A percentile compares a stretch with the other conserved stretches of the same genome.
Evolutionary conservation across 2,888 invertebrate species (phyloP).

Genomic region (Chymomyza amoena): DNA sequence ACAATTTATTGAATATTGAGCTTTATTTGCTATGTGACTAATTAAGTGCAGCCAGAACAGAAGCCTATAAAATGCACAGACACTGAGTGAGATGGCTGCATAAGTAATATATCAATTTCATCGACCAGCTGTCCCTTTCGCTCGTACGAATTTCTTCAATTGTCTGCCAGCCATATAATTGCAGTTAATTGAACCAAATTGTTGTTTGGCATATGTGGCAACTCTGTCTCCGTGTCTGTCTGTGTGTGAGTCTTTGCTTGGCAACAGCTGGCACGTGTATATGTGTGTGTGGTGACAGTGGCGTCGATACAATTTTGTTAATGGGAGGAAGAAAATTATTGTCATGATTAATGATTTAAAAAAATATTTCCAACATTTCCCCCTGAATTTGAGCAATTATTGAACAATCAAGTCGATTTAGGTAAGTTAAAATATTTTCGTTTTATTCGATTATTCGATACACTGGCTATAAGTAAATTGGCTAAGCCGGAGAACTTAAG

Average conservation of each 20-base stretch:
- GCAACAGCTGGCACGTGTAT: background rate
- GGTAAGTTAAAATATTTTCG: background rate
- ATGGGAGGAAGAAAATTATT: too few species aligned
- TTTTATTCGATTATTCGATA: conserved; percentile 20
- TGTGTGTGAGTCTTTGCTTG: background rate
- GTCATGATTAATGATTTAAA: too few species aligned
- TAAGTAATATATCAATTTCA: background rate
- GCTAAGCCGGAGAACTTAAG: background rate
- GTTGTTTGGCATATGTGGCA: conserved; percentile 25
- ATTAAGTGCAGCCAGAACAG: conserved; percentile 55
- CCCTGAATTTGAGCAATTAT: too few species aligned
- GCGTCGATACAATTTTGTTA: background rate
- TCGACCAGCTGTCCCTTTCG: conserved; percentile 1
- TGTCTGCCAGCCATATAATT: conserved; percentile 36
- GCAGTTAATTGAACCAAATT: conserved; percentile 60
- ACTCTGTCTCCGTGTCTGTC: background rate
- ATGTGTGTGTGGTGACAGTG: background rate
- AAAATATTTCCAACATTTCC: too few species aligned
- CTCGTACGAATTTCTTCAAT: background rate
- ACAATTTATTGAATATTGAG: conserved; percentile 52
- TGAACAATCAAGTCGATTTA: background rate
- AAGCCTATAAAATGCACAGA: background rate
- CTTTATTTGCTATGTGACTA: conserved; percentile 46
- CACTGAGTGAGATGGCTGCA: background rate
- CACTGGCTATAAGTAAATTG: conserved; percentile 31